Evolutionary conservation across 2,888 invertebrate genomes (phyloP), one percentile per base, ranked within the genome.

Genomic region (Bombyx huttoni): DNA sequence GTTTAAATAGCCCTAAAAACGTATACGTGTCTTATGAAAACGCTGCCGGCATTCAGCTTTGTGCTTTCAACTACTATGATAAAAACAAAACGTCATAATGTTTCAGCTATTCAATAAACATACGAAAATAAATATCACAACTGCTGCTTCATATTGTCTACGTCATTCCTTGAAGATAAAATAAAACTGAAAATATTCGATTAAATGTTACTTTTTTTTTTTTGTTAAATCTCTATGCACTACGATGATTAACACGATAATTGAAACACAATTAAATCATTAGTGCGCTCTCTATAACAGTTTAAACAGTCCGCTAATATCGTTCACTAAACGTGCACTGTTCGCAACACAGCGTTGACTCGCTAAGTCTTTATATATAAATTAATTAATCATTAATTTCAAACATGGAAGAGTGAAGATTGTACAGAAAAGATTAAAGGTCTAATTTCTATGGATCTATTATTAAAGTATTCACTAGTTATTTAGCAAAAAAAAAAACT

Each of bases 381-480:
- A 24, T 24, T 3, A 24, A 24, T 24, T 24, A 24, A 24, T 24
- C 61, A 58, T 75, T 77, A 76, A 68, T 70, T 80, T 78, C 71
- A 85, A 86, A 87, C 68, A 88, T 88, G 88, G 88, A 88, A 88
- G 88, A 88, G 88, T 88, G 87, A 87, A 87, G 78, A 76, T 76
- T 70, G 63, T 63, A 77, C 66, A 75, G 71, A 73, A 67, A 79
- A 61, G 81, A 68, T 75, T 61, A 64, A 67, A 70, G 68, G 67
- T 62, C 75, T 78, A 81, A 58, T 57, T 69, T 66, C 59, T 73
- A 74, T 82, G 81, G 68, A 63, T 72, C 75, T 79, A 81, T 69
- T 72, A 54, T 49, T 53, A 49, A 53, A 50, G 45, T 50, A 48
- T 46, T 35, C 34, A 34, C 33, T 49, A 34, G 45, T 50, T 46